Percentiles rank a stretch among this genome's conserved stretches.
These are phyloP conservation scores for Odontothrips loti DNA, from an alignment of 2,888 invertebrate genomes.

Conservation along the genomic window DNA sequence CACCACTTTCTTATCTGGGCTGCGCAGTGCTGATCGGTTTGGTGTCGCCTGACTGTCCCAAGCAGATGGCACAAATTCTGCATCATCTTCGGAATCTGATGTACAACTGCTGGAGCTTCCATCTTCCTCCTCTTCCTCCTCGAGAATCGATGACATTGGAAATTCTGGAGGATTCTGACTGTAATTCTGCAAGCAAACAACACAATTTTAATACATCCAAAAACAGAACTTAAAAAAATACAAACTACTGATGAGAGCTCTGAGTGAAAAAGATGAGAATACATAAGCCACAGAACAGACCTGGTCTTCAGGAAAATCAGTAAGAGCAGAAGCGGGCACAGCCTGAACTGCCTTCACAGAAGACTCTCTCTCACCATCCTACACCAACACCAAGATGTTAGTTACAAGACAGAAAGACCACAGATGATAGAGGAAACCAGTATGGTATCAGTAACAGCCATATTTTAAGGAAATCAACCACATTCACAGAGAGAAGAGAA, in stretches of 20 bases:
- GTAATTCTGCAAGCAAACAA: background rate
- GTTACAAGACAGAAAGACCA: background rate
- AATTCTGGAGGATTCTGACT: background rate
- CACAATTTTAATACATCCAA: background rate
- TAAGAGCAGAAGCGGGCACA: background rate
- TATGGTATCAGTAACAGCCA: too few species aligned
- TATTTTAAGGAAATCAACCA: too few species aligned
- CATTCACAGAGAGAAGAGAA: background rate
- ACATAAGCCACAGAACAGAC: background rate
- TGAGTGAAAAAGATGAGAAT: background rate
- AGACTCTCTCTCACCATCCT: slow-evolving; percentile 16
- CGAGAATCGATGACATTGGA: slow-evolving; percentile 41
- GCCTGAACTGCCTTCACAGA: background rate
- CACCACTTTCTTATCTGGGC: slow-evolving; percentile 55
- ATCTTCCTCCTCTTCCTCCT: slow-evolving; percentile 47
- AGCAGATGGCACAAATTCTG: slow-evolving; percentile 70
- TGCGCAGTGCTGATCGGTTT: slow-evolving; percentile 66
- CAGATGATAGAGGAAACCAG: too few species aligned
- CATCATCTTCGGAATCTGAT: slow-evolving; percentile 40
- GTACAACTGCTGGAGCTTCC: slow-evolving; percentile 31
- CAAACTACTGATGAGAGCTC: background rate
- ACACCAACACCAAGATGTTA: slow-evolving; percentile 2
- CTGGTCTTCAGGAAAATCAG: background rate
- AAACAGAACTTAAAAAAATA: background rate
- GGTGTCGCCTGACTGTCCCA: slow-evolving; percentile 77